Evolutionary conservation across 2,113 vertebrate species (phyloP).

Genomic region (Orientallactaga bullata): DNA sequence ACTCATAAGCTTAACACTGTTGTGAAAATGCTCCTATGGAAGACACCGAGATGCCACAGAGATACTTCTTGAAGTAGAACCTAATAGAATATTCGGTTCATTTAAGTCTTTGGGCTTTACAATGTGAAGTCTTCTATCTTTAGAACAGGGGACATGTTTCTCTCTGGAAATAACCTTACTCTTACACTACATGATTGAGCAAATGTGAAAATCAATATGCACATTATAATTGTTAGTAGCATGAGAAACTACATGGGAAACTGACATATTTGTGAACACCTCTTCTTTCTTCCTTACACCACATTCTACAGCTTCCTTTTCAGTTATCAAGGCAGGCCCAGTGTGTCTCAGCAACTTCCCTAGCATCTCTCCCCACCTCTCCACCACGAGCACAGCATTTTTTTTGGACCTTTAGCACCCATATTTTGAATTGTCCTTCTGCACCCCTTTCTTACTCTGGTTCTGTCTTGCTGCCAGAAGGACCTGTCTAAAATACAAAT

Average conservation of each 20-base stretch:
- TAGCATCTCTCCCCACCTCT: neutral
- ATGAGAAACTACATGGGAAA: neutral
- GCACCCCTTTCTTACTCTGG: neutral
- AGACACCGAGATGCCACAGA: neutral
- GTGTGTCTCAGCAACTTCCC: neutral
- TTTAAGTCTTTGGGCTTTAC: slow-evolving; percentile 15
- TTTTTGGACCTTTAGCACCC: neutral
- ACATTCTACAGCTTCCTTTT: neutral
- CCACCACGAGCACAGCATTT: neutral
- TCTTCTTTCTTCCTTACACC: neutral
- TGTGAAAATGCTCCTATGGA: neutral
- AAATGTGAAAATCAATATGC: neutral
- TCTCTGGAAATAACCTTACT: neutral
- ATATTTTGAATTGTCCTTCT: neutral
- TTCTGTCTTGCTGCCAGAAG: neutral
- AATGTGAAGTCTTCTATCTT: slow-evolving; percentile 4
- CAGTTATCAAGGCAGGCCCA: neutral
- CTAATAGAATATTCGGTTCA: neutral
- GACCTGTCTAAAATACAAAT: slow-evolving; percentile 61
- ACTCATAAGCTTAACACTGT: neutral
- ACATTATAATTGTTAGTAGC: neutral
- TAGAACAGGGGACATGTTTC: slow-evolving; percentile 1
- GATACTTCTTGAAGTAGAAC: neutral
- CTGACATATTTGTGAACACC: neutral
- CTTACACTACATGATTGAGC: neutral